Evolutionary conservation across 2,888 invertebrate genomes (phyloP).

Genomic region (Eurytoma californica): DNA sequence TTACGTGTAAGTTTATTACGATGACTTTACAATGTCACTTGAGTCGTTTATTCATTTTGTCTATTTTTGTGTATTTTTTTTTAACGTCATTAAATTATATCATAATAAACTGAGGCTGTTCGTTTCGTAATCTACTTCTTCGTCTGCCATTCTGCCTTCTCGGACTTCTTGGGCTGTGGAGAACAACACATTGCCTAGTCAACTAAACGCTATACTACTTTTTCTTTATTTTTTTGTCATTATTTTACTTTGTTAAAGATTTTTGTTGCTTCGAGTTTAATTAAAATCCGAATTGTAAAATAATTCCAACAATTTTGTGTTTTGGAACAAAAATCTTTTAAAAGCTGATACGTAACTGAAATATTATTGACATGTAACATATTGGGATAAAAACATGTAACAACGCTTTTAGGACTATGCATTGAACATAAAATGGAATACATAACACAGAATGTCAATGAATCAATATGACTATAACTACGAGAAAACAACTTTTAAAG

Average conservation of each 20-base stretch:
- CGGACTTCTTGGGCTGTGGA: constrained; percentile 86
- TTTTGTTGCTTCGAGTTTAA: not conserved
- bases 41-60: constrained; percentile 58
- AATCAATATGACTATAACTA: no score
- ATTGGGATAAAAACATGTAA: constrained; percentile 2
- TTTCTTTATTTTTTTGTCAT: constrained; percentile 16
- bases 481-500: no score
- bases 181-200: constrained; percentile 74
- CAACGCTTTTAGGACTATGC: not conserved
- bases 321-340: not conserved
- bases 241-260: not conserved
- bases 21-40: constrained; percentile 47
- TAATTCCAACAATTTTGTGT: not conserved
- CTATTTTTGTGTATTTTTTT: constrained; percentile 55
- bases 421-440: not conserved
- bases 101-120: constrained; percentile 59
- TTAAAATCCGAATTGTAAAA: not conserved
- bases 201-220: constrained; percentile 62
- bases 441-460: constrained; percentile 9
- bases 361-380: constrained; percentile 19
- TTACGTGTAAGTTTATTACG: constrained; percentile 47
- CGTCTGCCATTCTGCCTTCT: constrained; percentile 85
- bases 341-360: not conserved
- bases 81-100: constrained; percentile 51
- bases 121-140: constrained; percentile 76